Evolutionary conservation across 2,797 vertebrate genomes (phyloP).

Genomic region (Ceryle rudis): DNA sequence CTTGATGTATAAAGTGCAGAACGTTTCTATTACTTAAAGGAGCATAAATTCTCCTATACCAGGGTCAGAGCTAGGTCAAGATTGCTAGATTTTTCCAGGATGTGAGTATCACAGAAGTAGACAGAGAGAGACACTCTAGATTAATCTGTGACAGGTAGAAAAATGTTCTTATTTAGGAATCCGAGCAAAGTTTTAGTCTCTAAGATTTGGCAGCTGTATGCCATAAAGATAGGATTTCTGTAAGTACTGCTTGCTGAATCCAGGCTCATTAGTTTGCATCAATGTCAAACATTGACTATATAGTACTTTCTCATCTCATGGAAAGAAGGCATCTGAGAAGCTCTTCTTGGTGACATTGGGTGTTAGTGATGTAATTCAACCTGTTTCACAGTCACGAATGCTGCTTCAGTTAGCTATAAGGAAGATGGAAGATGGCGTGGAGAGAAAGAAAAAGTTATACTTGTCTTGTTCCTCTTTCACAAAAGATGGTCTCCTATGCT

Average conservation of each 20-base stretch:
- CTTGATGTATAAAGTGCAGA: background rate
- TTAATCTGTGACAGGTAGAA: conserved; percentile 65
- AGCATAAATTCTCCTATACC: background rate
- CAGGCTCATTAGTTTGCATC: conserved; percentile 49
- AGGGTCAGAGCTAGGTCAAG: conserved; percentile 21
- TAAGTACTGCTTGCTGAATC: conserved; percentile 27
- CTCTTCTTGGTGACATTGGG: background rate
- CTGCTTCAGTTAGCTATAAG: background rate
- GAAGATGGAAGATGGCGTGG: background rate
- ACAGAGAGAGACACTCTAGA: conserved; percentile 15
- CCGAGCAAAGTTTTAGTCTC: conserved; percentile 5
- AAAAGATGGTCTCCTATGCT: background rate
- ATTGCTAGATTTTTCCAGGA: conserved; percentile 34
- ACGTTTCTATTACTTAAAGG: background rate
- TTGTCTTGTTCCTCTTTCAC: background rate
- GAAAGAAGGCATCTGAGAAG: background rate
- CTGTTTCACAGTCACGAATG: background rate
- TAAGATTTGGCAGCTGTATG: conserved; percentile 50
- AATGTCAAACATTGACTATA: conserved; percentile 11
- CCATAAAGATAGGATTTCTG: conserved; percentile 47
- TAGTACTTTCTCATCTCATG: background rate
- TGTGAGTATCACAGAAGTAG: conserved; percentile 29
- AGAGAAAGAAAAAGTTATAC: background rate
- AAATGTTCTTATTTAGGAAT: conserved; percentile 48
- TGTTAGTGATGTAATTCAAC: conserved; percentile 10